Percentiles rank a stretch among this genome's conserved stretches.
Conservation (phyloP, 2,113 vertebrate genomes). For the Synodontis membranacea region DNA sequence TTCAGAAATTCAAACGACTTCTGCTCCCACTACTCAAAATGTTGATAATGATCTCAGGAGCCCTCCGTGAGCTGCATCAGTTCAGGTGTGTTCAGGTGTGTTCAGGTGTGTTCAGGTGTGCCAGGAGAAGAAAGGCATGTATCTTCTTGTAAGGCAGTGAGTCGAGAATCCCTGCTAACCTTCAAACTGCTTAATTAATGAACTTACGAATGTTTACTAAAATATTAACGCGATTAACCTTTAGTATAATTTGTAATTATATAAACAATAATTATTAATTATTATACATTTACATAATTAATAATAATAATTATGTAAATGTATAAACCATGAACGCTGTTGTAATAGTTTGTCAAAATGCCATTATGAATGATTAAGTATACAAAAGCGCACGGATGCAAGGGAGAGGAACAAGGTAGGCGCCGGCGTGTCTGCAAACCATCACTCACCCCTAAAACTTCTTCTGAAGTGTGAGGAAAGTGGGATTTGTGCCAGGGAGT, state of each 20-base stretch:
- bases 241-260: neutral
- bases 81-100: neutral
- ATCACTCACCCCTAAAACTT: conserved; percentile 47
- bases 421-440: conserved; percentile 10
- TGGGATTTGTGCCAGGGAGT: conserved; percentile 64
- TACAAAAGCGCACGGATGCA: neutral
- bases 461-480: conserved; percentile 53
- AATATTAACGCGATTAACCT: neutral
- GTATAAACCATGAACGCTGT: neutral
- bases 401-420: neutral
- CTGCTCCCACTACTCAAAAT: neutral
- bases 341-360: neutral
- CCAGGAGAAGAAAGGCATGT: neutral
- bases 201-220: neutral
- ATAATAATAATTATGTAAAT: no score
- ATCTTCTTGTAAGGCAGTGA: neutral
- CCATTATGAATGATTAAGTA: neutral
- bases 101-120: neutral
- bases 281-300: no score
- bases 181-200: neutral
- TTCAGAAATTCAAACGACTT: neutral
- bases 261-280: no score
- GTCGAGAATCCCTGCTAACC: neutral
- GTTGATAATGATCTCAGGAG: neutral
- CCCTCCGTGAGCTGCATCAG: neutral